Base-by-base conservation (phyloP, 2,888 invertebrate species). In the Eutolmus rufibarbis region DNA sequence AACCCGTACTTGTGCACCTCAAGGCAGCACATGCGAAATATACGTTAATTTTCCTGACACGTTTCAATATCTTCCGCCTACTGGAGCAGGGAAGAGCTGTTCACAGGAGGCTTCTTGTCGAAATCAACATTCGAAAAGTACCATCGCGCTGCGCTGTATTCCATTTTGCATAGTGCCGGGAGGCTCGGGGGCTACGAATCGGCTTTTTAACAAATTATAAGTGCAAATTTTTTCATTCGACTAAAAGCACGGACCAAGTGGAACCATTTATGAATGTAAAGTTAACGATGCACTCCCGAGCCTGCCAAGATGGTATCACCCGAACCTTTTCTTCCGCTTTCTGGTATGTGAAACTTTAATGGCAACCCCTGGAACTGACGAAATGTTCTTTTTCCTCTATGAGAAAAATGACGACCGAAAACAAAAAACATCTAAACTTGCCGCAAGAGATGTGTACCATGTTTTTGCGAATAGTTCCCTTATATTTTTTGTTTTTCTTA, bases 201-300 rank as follows among this genome's bases (percentile, higher is more conserved):
- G 76, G 37, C 78, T 78, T 78, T 37, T 43, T 43, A 78, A 78
- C 78, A 78, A 78, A 78, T 78, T 78, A 40, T 78, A 78, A 78
- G 40, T 43, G 40, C 14, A 78, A 78, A 78, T 78, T 78, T 78
- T 78, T 78, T 78, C 78, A 78, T 78, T 78, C 78, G 40, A 9
- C 78, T 78, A 43, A 78, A 78, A 78, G 78, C 78, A 19, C 46
- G n/a, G 37, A 9, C 46, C 43, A 46, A 76, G 37, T n/a, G 16
- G 8, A n/a, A 46, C 78, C 19, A 12, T 43, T 46, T 19, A 14
- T 46, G 78, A 78, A 78, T 46, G n/a, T 78, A 78, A 78, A 78
- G 40, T 78, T 78, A 43, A 43, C 46, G 78, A 78, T 78, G 46
- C 46, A 78, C 43, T 23, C 40, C 37, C 78, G 7, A n/a, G 40